Evolutionary conservation across 2,113 vertebrate genomes (phyloP).

Genomic region (Pyxicephalus adspersus): DNA sequence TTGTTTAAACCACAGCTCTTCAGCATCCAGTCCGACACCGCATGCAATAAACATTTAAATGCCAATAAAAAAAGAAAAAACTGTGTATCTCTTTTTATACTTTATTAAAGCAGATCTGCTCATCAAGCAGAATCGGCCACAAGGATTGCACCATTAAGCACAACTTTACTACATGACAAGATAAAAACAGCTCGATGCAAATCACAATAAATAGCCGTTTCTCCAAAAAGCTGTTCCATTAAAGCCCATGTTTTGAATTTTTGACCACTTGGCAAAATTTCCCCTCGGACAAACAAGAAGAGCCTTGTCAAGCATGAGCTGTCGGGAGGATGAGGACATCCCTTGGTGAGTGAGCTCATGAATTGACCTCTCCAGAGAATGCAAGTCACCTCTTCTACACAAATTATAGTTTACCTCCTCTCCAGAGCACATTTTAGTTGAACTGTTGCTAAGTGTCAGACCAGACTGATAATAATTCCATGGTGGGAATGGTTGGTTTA

Average conservation of each 20-base stretch:
- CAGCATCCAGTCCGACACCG: too few species aligned
- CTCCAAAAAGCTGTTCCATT: background rate
- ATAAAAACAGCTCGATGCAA: background rate
- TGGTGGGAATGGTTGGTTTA: background rate
- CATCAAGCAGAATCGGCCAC: too few species aligned
- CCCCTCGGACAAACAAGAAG: constrained; percentile 41
- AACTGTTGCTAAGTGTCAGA: constrained; percentile 44
- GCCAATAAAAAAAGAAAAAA: too few species aligned
- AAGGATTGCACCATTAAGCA: constrained; percentile 8
- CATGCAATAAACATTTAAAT: too few species aligned
- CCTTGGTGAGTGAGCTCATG: constrained; percentile 19
- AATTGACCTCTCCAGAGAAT: constrained; percentile 2
- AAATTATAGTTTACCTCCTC: constrained; percentile 33
- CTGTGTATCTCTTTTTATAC: too few species aligned
- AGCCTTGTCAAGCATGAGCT: constrained; percentile 18
- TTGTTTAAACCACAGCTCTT: too few species aligned
- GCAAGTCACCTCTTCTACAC: constrained; percentile 24
- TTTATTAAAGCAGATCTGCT: too few species aligned
- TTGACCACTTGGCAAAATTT: constrained; percentile 33
- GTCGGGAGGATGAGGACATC: background rate
- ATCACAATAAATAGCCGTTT: background rate
- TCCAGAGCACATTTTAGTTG: constrained; percentile 25
- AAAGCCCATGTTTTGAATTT: background rate
- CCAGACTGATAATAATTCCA: constrained; percentile 1
- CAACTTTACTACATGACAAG: constrained; percentile 7